These are phyloP conservation scores for Buathra laborator DNA, from an alignment of 2,888 invertebrate genomes.

Conservation along the genomic window DNA sequence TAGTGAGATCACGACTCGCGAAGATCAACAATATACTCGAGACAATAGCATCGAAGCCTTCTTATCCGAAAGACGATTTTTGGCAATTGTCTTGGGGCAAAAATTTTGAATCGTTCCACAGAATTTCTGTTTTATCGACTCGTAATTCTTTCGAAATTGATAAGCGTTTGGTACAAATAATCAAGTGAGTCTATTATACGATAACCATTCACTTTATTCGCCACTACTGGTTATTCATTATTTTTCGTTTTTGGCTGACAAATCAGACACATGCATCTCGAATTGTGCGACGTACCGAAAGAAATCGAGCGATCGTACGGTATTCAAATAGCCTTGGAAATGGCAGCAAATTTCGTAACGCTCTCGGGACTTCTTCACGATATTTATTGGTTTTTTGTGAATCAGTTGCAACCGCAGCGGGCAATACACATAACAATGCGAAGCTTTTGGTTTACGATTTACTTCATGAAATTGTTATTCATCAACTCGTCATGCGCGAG, in stretches of 20 bases:
- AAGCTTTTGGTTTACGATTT: background rate
- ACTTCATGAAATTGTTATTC: background rate
- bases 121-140: background rate
- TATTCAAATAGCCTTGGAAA: slow-evolving; percentile 34
- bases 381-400: background rate
- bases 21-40: slow-evolving; percentile 13
- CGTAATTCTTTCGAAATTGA: background rate
- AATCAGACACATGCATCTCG: slow-evolving; percentile 52
- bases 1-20: background rate
- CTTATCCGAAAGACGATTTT: background rate
- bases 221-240: background rate
- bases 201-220: background rate
- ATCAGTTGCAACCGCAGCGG: background rate
- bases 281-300: slow-evolving; percentile 25
- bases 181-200: background rate
- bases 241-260: background rate
- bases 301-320: slow-evolving; percentile 12
- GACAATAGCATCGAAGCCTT: background rate
- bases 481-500: slow-evolving; percentile 1
- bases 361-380: slow-evolving; percentile 36
- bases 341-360: slow-evolving; percentile 21
- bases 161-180: background rate
- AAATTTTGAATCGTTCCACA: background rate
- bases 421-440: too few species aligned
- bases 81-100: background rate